These are phyloP conservation scores for Brachyalestes nurse DNA, from an alignment of 2,797 vertebrate genomes.

Conservation along the genomic window DNA sequence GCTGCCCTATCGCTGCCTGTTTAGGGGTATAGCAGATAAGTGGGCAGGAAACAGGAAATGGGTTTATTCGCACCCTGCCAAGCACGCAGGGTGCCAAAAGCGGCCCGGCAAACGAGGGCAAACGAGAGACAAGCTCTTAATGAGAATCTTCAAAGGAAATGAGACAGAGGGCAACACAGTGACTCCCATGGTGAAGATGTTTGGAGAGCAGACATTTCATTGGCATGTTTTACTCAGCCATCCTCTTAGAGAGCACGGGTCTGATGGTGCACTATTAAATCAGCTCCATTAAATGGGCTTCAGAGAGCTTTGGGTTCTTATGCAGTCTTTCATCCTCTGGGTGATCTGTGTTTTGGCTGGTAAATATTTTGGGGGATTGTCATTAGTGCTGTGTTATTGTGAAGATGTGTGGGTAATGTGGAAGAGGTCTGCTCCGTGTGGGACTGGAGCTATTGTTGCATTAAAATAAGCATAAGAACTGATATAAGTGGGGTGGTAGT, in stretches of 20 bases:
- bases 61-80: conserved; percentile 51
- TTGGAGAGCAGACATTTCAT: conserved; percentile 33
- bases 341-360: conserved; percentile 17
- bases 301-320: not conserved
- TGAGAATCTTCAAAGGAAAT: conserved; percentile 54
- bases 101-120: conserved; percentile 41
- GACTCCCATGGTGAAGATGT: conserved; percentile 39
- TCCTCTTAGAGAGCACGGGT: conserved; percentile 25
- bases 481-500: no score
- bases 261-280: conserved; percentile 38
- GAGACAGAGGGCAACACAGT: conserved; percentile 52
- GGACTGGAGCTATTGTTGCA: not conserved
- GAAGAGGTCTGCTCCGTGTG: not conserved
- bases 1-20: conserved; percentile 29
- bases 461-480: not conserved
- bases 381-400: conserved; percentile 21
- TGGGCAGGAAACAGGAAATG: conserved; percentile 47
- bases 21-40: conserved; percentile 40
- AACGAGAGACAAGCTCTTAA: conserved; percentile 43
- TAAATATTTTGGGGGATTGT: conserved; percentile 21
- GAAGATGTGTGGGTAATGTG: not conserved
- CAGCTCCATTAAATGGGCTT: conserved; percentile 31
- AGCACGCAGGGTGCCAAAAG: conserved; percentile 37
- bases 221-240: conserved; percentile 36
- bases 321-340: conserved; percentile 13